Percentiles rank a stretch among this genome's conserved stretches.
Evolutionary conservation across 1,140 invertebrate species (phyloP).

Genomic region (Brachionus sp.): DNA sequence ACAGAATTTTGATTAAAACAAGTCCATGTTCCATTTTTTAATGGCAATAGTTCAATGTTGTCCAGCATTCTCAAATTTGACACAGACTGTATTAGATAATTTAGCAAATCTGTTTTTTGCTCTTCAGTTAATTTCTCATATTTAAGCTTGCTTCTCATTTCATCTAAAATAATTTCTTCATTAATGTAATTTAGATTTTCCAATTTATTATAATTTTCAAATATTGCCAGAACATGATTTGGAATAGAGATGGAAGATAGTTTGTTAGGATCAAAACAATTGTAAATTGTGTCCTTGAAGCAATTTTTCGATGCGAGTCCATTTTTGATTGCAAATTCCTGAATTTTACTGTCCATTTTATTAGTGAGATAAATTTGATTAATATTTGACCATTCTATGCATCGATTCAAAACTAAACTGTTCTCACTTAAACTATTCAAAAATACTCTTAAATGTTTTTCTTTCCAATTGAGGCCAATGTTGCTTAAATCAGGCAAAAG

Average conservation of each 20-base stretch:
- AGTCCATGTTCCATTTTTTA: constrained; percentile 31
- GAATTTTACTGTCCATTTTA: constrained; percentile 1
- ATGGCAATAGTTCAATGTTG: constrained; percentile 45
- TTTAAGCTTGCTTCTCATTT: not conserved
- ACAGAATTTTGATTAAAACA: not conserved
- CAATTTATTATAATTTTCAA: constrained; percentile 16
- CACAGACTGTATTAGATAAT: not conserved
- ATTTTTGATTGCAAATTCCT: not conserved
- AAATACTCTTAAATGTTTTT: constrained; percentile 9
- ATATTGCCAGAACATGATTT: not conserved
- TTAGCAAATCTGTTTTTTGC: constrained; percentile 13
- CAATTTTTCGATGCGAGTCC: not conserved
- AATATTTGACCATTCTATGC: not conserved
- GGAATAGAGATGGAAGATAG: not conserved
- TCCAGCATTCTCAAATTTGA: not conserved
- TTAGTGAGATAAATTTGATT: constrained; percentile 29
- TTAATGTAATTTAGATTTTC: constrained; percentile 6
- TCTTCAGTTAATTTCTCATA: not conserved
- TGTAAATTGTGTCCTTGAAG: not conserved
- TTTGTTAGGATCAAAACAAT: not conserved
- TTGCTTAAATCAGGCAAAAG: not conserved
- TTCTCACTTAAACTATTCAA: constrained; percentile 6
- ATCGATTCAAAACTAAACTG: not conserved
- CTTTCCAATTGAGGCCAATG: constrained; percentile 10
- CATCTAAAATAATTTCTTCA: not conserved